Evolutionary conservation across 1,140 invertebrate genomes (phyloP).

Genomic region (Hermetia illucens): DNA sequence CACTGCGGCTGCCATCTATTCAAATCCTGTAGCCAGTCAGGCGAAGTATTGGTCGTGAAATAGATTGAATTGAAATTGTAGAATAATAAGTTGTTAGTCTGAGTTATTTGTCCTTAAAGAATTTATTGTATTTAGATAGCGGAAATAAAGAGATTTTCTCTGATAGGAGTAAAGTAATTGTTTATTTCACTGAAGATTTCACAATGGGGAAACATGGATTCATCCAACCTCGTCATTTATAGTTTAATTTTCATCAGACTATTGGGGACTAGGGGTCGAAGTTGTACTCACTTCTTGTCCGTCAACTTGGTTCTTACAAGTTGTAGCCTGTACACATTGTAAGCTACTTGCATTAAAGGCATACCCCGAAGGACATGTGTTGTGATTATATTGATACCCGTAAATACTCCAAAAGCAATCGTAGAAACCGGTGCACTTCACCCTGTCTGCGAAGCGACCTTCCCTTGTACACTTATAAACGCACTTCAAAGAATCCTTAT

Average conservation of each 20-base stretch:
- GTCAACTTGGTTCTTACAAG: too few relatives aligned
- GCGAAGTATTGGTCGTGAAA: conserved; percentile 26
- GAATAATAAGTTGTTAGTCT: background rate
- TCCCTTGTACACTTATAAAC: background rate
- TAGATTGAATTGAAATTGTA: background rate
- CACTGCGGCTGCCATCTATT: conserved; percentile 17
- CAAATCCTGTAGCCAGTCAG: conserved; percentile 20
- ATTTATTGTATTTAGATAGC: background rate
- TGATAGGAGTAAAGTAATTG: too few relatives aligned
- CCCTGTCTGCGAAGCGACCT: background rate
- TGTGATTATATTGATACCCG: too few relatives aligned
- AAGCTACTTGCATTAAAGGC: too few relatives aligned
- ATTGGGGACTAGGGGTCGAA: too few relatives aligned
- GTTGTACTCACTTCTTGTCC: too few relatives aligned
- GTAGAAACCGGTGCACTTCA: background rate
- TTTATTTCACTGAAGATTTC: too few relatives aligned
- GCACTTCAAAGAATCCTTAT: background rate
- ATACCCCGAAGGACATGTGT: too few relatives aligned
- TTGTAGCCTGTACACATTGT: too few relatives aligned
- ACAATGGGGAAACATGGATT: background rate
- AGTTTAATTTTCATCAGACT: background rate
- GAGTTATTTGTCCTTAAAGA: background rate
- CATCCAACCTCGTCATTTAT: background rate
- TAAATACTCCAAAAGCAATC: too few relatives aligned
- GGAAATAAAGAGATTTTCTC: too few relatives aligned